A percentile compares a stretch with the other conserved stretches of the same genome.
Conservation (phyloP, 2,113 vertebrate species). For the Notothenia rossii region DNA sequence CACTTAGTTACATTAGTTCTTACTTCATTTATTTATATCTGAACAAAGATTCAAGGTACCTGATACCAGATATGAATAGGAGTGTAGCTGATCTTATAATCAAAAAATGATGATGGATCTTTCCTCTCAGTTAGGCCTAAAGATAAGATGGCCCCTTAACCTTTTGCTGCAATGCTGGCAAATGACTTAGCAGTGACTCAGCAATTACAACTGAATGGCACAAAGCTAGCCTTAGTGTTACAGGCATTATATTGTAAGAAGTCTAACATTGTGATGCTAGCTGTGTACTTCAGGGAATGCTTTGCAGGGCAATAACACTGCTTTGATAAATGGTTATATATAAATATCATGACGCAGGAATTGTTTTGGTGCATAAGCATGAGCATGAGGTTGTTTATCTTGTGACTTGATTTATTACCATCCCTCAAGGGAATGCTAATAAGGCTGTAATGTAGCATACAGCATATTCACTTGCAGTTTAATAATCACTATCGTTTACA, state of each 20-base stretch:
- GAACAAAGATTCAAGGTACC: background rate
- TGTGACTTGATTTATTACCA: background rate
- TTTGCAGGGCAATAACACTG: background rate
- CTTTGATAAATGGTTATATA: background rate
- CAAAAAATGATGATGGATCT: slow-evolving; percentile 14
- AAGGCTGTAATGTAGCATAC: background rate
- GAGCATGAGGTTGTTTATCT: background rate
- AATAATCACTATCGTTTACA: background rate
- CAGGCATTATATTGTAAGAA: background rate
- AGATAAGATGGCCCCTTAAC: background rate
- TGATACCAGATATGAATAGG: background rate
- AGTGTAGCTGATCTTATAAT: background rate
- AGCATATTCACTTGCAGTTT: background rate
- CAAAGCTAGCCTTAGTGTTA: background rate
- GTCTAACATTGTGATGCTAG: background rate
- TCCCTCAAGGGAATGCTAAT: background rate
- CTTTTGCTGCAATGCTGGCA: slow-evolving; percentile 10
- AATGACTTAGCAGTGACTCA: slow-evolving; percentile 59
- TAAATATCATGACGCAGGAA: background rate
- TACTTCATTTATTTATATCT: slow-evolving; percentile 19
- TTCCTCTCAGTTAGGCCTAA: background rate
- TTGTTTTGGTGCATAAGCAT: background rate
- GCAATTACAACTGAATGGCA: slow-evolving; percentile 34
- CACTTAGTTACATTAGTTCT: background rate
- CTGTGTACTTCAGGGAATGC: background rate